These are phyloP conservation scores for Drosophila bifasciata DNA, from an alignment of 1,140 invertebrate species.

Conservation along the genomic window DNA sequence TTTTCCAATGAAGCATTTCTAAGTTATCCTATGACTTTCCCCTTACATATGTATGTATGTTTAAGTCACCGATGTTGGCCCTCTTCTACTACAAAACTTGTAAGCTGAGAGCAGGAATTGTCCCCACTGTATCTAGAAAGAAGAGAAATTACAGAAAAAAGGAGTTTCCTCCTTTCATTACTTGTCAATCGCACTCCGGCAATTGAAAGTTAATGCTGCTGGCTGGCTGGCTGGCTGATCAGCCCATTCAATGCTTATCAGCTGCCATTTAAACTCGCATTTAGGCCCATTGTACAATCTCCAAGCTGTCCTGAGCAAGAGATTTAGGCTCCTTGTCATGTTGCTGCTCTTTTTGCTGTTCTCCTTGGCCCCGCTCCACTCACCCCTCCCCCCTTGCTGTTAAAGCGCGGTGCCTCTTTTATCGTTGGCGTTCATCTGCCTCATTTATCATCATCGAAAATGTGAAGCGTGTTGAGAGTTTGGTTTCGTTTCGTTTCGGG, in stretches of 20 bases:
- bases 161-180: neutral
- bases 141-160: neutral
- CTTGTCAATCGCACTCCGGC: slow-evolving; percentile 13
- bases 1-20: no score
- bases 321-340: slow-evolving; percentile 39
- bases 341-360: slow-evolving; percentile 21
- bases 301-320: slow-evolving; percentile 40
- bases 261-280: slow-evolving; percentile 64
- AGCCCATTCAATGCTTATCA: slow-evolving; percentile 56
- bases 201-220: slow-evolving; percentile 41
- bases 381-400: slow-evolving; percentile 3
- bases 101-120: neutral
- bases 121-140: no score
- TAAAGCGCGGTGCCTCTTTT: slow-evolving; percentile 44
- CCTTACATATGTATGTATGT: no score
- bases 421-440: slow-evolving; percentile 64
- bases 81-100: neutral
- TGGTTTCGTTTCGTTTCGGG: slow-evolving; percentile 58
- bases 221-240: slow-evolving; percentile 20
- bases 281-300: slow-evolving; percentile 57
- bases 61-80: no score
- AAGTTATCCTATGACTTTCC: no score
- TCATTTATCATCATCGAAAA: slow-evolving; percentile 66
- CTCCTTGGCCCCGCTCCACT: slow-evolving; percentile 11
- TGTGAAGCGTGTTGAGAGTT: slow-evolving; percentile 57